phyloP scores from a whole-genome alignment of 2,113 vertebrate species.

The Carassius carassius region DNA sequence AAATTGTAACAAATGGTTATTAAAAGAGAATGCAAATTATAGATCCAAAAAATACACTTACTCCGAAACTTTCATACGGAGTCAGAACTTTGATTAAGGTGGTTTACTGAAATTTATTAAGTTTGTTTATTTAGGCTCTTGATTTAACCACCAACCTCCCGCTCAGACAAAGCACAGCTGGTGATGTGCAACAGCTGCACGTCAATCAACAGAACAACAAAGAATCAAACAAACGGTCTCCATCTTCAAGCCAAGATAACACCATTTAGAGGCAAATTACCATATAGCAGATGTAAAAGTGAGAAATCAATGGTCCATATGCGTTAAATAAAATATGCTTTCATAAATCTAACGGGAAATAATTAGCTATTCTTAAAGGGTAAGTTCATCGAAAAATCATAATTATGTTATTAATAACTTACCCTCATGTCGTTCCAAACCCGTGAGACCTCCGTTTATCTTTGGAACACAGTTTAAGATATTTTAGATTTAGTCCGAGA shows the following conservation, averaged over 20 bases:
- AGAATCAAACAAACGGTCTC: neutral
- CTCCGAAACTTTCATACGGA: too few relatives aligned
- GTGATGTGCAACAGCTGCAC: slow-evolving; percentile 7
- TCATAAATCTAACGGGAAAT: neutral
- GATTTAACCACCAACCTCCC: neutral
- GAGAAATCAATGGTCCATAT: neutral
- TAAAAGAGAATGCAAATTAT: neutral
- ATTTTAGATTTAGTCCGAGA: too few relatives aligned
- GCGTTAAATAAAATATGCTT: neutral
- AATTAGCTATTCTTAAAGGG: neutral
- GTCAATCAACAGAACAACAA: neutral
- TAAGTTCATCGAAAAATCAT: too few relatives aligned
- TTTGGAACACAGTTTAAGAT: too few relatives aligned
- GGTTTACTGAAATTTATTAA: neutral
- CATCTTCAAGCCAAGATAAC: neutral
- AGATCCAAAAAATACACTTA: neutral
- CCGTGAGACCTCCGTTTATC: too few relatives aligned
- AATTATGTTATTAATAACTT: too few relatives aligned
- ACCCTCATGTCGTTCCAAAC: too few relatives aligned
- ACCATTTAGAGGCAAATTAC: slow-evolving; percentile 18
- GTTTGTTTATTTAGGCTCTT: neutral
- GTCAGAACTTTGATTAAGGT: neutral
- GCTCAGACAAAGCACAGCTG: neutral
- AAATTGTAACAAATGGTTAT: neutral
- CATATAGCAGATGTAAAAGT: neutral